Evolutionary conservation across 2,797 vertebrate genomes (phyloP), one percentile per base, ranked within the genome.

Genomic region (Craterocephalus amniculus): DNA sequence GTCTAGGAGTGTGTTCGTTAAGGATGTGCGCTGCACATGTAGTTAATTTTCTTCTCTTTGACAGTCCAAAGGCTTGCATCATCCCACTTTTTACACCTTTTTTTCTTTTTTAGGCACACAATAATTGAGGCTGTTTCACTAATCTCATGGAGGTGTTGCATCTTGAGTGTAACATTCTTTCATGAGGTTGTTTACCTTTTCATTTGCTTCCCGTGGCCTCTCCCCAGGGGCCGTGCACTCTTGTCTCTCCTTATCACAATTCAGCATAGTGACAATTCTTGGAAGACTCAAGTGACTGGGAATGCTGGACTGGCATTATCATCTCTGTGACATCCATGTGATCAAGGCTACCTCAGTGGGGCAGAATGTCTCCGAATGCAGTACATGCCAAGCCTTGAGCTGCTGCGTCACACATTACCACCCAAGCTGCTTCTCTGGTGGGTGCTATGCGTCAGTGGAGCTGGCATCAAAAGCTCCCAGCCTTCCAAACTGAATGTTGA

Each of bases 371-470:
- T 43, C 9, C 76, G 49, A 59, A 79, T 48, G 22, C 62, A 52
- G 34, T 12, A 43, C 67, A 61, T 18, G 40, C 78, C 65, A 54
- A 57, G 65, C 67, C 56, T 24, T n/a, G 58, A 29, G n/a, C 68
- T 43, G 76, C 81, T 80, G 76, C 70, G 56, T 91, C 85, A 89
- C 63, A 20, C 35, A 57, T 64, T 82, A 64, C 80, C 74, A 80
- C 80, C 79, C 64, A 24, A 76, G 83, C 86, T 81, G 62, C 70
- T 60, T 59, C 69, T 63, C 69, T 74, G 62, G 72, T 80, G 71
- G 77, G 63, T 67, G 71, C 66, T 18, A 68, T 93, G 89, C 81
- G 80, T 93, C 91, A 92, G 69, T 27, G 49, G 67, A 55, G 67
- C 82, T 87, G 85, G 85, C 83, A 83, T 68, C 45, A 65, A 55